Evolutionary conservation across 2,797 vertebrate species (phyloP).

Genomic region (Ceyx erithaca): DNA sequence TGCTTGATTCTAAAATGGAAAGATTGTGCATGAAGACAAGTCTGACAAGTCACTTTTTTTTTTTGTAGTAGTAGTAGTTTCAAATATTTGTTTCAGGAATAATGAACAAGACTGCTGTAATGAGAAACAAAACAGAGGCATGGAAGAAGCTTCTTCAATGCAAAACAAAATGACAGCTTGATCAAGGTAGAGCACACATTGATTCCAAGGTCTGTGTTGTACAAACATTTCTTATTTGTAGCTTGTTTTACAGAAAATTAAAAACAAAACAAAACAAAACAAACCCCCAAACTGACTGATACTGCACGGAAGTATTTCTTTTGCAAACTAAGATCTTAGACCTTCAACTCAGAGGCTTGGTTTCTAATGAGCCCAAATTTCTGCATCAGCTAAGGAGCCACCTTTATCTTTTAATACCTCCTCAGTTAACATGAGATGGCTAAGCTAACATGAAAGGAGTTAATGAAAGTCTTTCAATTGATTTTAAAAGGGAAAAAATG

Average conservation of each 20-base stretch:
- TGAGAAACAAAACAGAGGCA: not conserved
- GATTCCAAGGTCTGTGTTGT: not conserved
- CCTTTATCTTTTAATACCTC: conserved; percentile 8
- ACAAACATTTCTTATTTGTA: not conserved
- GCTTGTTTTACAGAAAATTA: not conserved
- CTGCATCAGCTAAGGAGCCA: not conserved
- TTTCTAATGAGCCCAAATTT: not conserved
- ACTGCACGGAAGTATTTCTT: not conserved
- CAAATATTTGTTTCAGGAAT: conserved; percentile 31
- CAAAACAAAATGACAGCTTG: not conserved
- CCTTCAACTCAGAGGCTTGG: not conserved
- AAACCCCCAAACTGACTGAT: not conserved
- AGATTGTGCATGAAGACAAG: not conserved
- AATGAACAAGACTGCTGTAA: not conserved
- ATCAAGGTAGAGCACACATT: not conserved
- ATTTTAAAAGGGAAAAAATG: not conserved
- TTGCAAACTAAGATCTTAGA: not conserved
- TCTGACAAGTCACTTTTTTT: not conserved
- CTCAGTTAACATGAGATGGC: not conserved
- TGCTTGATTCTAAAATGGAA: conserved; percentile 58
- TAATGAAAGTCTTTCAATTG: not conserved
- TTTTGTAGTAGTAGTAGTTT: not conserved
- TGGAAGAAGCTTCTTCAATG: not conserved
- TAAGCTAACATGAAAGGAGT: conserved; percentile 14
- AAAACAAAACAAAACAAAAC: too few species aligned